Conservation (phyloP, 2,797 vertebrate genomes). For the Pteropus rufus region DNA sequence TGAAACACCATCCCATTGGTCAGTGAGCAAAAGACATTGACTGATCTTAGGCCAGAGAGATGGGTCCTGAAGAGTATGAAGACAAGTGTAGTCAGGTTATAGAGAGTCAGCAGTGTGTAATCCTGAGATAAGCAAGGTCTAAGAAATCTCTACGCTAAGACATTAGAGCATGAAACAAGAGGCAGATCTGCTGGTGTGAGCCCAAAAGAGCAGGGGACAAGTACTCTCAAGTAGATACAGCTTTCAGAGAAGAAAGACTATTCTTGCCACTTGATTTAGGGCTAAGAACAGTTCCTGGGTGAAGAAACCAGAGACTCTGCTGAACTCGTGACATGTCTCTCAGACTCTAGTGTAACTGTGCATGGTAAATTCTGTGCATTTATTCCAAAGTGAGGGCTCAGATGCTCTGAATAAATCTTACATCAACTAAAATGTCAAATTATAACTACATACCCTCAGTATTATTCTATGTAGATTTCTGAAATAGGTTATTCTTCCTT, state of each 20-base stretch:
- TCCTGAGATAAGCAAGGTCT: not conserved
- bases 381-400: not conserved
- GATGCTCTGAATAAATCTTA: not conserved
- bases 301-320: not conserved
- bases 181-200: not conserved
- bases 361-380: not conserved
- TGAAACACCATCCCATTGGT: not conserved
- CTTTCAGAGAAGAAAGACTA: not conserved
- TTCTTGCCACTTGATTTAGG: not conserved
- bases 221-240: not conserved
- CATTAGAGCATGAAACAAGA: not conserved
- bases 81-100: not conserved
- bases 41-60: not conserved
- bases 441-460: not conserved
- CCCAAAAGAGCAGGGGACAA: not conserved
- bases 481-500: not conserved
- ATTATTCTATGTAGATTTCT: not conserved
- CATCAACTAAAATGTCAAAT: not conserved
- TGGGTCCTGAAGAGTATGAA: not conserved
- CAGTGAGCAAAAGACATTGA: not conserved
- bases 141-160: not conserved
- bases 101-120: not conserved
- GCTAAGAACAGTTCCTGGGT: not conserved
- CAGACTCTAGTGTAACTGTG: not conserved
- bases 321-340: no score